A percentile compares a stretch with the other conserved stretches of the same genome.
Evolutionary conservation across 2,797 vertebrate genomes (phyloP).

Genomic region (Meriones psammophilus): DNA sequence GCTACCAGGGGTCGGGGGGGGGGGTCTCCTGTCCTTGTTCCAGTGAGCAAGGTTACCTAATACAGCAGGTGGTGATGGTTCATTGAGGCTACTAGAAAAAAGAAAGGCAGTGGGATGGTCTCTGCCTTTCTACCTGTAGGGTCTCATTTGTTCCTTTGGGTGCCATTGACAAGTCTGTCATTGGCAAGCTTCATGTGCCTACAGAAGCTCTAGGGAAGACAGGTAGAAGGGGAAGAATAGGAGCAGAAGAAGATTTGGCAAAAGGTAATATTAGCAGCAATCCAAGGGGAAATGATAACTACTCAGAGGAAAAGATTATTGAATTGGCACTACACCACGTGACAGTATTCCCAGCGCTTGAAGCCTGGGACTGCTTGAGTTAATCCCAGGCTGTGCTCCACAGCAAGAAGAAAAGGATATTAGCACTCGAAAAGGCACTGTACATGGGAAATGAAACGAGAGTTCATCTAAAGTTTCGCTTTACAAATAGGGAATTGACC

Average conservation of each 20-base stretch:
- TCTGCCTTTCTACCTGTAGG: background rate
- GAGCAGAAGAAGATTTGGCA: background rate
- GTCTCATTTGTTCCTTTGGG: background rate
- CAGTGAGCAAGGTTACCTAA: background rate
- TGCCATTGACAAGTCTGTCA: background rate
- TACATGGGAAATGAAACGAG: conserved; percentile 19
- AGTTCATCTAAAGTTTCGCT: background rate
- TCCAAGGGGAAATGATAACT: background rate
- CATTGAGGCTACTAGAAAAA: background rate
- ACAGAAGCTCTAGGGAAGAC: background rate
- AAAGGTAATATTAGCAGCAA: background rate
- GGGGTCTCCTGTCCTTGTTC: background rate
- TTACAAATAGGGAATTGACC: background rate
- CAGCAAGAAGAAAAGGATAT: background rate
- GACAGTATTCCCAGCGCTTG: background rate
- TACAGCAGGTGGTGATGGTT: background rate
- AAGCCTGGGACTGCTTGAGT: background rate
- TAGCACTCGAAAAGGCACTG: background rate
- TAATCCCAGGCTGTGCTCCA: background rate
- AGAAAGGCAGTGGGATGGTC: background rate
- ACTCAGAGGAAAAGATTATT: background rate
- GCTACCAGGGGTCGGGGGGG: rapidly evolving
- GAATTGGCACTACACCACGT: background rate
- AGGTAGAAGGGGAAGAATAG: background rate
- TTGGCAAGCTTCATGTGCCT: background rate